Evolutionary conservation across 2,113 vertebrate genomes (phyloP).

Genomic region (Sander vitreus): DNA sequence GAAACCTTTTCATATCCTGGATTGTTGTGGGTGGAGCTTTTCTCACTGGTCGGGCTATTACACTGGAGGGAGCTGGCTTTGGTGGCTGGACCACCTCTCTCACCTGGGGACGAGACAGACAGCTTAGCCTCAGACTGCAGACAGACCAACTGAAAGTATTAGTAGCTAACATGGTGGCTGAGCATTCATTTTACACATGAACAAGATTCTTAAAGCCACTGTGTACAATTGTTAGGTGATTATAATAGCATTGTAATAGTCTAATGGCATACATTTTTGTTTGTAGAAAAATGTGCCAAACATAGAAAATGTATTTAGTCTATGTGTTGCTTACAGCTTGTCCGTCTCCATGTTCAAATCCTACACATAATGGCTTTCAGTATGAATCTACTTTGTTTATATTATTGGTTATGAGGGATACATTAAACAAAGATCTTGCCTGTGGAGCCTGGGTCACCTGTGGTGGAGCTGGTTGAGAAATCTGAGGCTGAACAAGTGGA

Average conservation of each 20-base stretch:
- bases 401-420: not conserved
- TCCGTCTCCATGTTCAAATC: not conserved
- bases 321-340: not conserved
- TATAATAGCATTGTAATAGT: not conserved
- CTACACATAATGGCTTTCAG: not conserved
- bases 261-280: not conserved
- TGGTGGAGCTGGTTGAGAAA: constrained; percentile 48
- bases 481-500: constrained; percentile 48
- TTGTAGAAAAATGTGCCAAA: not conserved
- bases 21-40: constrained; percentile 71
- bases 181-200: not conserved
- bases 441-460: constrained; percentile 53
- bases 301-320: not conserved
- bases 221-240: not conserved
- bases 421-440: constrained; percentile 45
- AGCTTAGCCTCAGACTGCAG: constrained; percentile 12
- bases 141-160: not conserved
- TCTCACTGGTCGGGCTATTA: constrained; percentile 76
- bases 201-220: not conserved
- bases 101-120: constrained; percentile 51
- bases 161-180: not conserved
- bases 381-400: not conserved
- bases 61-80: constrained; percentile 56
- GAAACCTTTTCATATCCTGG: constrained; percentile 66
- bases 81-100: constrained; percentile 56